Evolutionary conservation across 2,113 vertebrate genomes (phyloP).

Genomic region (Alethe diademata): DNA sequence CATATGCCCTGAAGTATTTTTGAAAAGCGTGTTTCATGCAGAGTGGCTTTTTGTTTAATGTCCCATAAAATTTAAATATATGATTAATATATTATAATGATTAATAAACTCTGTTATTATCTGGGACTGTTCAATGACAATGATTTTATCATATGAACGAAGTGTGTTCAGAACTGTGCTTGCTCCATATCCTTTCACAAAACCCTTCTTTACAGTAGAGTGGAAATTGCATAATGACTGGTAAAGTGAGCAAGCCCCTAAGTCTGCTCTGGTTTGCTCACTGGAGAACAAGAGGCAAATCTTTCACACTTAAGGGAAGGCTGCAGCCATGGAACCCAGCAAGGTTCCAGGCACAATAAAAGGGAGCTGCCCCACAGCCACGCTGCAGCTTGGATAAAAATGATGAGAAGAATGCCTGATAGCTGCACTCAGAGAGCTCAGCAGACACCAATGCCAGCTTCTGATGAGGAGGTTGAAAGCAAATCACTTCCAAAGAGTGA

Average conservation of each 20-base stretch:
- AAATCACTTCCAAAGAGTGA: neutral
- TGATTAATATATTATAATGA: neutral
- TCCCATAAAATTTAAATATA: neutral
- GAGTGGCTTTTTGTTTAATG: neutral
- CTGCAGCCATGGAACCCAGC: neutral
- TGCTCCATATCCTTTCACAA: neutral
- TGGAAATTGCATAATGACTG: neutral
- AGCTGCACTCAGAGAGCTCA: neutral
- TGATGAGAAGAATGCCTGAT: neutral
- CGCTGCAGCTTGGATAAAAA: neutral
- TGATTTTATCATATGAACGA: neutral
- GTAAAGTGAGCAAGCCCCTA: neutral
- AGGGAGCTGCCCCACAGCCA: accelerated
- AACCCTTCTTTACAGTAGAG: neutral
- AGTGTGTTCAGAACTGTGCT: neutral
- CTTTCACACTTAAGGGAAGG: neutral
- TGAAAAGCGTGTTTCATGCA: neutral
- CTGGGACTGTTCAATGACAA: neutral
- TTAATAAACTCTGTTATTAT: conserved; percentile 17
- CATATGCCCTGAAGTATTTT: neutral
- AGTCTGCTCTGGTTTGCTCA: neutral
- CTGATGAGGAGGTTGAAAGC: neutral
- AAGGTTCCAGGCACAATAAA: neutral
- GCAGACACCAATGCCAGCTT: neutral
- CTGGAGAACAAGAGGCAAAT: neutral